phyloP scores from a whole-genome alignment of 2,888 invertebrate species.

The Mesodorylaimus sp. region DNA sequence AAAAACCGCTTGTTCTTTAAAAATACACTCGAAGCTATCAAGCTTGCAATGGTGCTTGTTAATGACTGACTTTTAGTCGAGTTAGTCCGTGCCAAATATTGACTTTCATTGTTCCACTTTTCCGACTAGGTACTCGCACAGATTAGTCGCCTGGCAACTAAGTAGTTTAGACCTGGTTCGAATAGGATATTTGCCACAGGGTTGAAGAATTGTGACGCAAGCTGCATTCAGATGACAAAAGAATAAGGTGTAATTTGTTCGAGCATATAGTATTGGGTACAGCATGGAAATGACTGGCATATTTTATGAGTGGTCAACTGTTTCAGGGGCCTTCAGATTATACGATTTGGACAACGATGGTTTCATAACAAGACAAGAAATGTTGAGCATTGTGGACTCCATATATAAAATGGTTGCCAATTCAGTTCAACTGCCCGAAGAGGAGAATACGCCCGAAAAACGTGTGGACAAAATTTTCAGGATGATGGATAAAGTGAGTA shows the following conservation, averaged over 20 bases:
- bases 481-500: conserved; percentile 66
- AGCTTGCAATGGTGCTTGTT: too few relatives aligned
- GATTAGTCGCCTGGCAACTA: too few relatives aligned
- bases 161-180: too few relatives aligned
- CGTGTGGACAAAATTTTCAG: conserved; percentile 95
- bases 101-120: too few relatives aligned
- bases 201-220: too few relatives aligned
- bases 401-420: conserved; percentile 79
- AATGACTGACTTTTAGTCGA: too few relatives aligned
- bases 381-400: conserved; percentile 90
- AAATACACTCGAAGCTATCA: too few relatives aligned
- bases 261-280: background rate
- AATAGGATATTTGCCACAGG: too few relatives aligned
- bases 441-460: conserved; percentile 45
- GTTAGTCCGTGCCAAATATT: too few relatives aligned
- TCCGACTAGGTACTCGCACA: too few relatives aligned
- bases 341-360: conserved; percentile 92
- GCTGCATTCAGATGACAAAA: background rate
- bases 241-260: background rate
- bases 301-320: too few relatives aligned
- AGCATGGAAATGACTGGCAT: background rate
- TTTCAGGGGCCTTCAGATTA: conserved; percentile 77
- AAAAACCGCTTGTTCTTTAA: too few relatives aligned
- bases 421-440: conserved; percentile 21
- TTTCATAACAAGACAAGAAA: conserved; percentile 80